phyloP scores from a whole-genome alignment of 2,888 invertebrate genomes.

The Alviniconcha strummeri region DNA sequence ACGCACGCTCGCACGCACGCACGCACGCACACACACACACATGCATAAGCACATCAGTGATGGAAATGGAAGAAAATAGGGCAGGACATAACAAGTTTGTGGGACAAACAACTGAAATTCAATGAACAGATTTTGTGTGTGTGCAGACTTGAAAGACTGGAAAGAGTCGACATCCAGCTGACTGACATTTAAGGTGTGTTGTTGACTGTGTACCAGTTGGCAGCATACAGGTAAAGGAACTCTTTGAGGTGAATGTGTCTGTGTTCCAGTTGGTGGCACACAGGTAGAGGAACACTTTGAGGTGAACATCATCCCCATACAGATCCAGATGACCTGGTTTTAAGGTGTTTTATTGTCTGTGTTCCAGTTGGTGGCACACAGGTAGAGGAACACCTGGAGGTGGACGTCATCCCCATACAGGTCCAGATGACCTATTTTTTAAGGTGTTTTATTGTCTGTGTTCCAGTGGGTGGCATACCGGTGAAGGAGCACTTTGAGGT shows the following conservation, averaged over 20 bases:
- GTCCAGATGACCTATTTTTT: slow-evolving; percentile 72
- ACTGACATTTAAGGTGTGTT: not conserved
- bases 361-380: slow-evolving; percentile 93
- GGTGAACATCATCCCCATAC: slow-evolving; percentile 92
- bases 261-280: slow-evolving; percentile 90
- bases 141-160: too few species aligned
- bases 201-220: not conserved
- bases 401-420: slow-evolving; percentile 94
- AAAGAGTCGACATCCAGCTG: too few species aligned
- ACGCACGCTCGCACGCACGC: not conserved
- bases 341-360: not conserved
- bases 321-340: too few species aligned
- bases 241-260: too few species aligned
- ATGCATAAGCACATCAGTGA: not conserved
- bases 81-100: too few species aligned
- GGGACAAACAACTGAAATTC: too few species aligned
- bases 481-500: slow-evolving; percentile 98
- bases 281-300: slow-evolving; percentile 95
- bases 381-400: slow-evolving; percentile 96
- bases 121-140: too few species aligned
- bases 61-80: too few species aligned
- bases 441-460: not conserved
- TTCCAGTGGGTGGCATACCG: slow-evolving; percentile 93
- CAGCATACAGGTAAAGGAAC: not conserved
- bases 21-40: not conserved